Evolutionary conservation across 1,140 invertebrate genomes (phyloP), one percentile per base, ranked within the genome.

Genomic region (Meloidogyne floridensis): DNA sequence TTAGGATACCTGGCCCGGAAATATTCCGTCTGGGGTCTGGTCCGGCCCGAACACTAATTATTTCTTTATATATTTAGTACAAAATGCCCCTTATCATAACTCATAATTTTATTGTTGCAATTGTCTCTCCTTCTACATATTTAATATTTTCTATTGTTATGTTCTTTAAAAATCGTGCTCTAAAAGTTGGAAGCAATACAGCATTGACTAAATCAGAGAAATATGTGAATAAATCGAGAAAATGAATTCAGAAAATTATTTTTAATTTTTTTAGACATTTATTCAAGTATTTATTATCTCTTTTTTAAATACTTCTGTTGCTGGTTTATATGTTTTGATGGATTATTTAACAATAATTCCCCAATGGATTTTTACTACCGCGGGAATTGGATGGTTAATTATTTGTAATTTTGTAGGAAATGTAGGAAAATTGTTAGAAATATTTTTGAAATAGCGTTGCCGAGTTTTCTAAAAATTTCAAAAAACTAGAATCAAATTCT

Each of bases 221-320:
- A 65, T 65, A n/a, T 15, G 59, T 65, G 10, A 47, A 47, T 47
- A 32, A 32, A 32, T 47, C 47, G 47, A 47, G 7, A 59, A 59
- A 59, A 15, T 15, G 4, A 59, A 59, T 5, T 15, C 13, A 56
- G 13, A 11, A 11, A 56, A 56, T 56, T 56, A 56, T 11, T 15
- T 15, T 59, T 15, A 15, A 15, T 59, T 15, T 10, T 3, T n/a
- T 6, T 65, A 65, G 59, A 65, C 59, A 65, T 65, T 65, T 65
- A n/a, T 65, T 65, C 59, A 65, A 65, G 59, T 65, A 65, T 65
- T 65, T 65, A 65, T 65, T 7, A 65, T 65, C n/a, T 65, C 59
- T n/a, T 65, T 65, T 65, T 65, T 65, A 11, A 65, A 65, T 65
- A 65, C 59, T 13, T 65, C 5, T 65, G 59, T 65, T 65, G 59